phyloP scores from a whole-genome alignment of 1,140 invertebrate species.

The Oscheius sp. region DNA sequence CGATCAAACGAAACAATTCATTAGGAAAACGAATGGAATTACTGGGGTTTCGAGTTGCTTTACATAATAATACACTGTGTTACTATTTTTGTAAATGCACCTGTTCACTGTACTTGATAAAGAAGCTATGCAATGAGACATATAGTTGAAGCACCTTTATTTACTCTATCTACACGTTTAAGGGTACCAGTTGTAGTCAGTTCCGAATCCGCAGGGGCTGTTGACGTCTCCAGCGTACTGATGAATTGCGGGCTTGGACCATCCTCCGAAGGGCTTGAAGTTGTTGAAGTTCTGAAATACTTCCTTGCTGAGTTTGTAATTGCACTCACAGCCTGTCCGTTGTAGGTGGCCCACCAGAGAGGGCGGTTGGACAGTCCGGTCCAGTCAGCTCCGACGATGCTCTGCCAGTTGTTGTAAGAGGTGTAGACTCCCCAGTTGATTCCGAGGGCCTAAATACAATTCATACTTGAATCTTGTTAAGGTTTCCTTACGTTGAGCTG shows the following conservation, averaged over 20 bases:
- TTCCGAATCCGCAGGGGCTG: constrained; percentile 37
- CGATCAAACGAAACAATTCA: no score
- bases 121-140: no score
- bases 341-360: constrained; percentile 40
- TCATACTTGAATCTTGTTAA: constrained; percentile 32
- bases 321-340: constrained; percentile 15
- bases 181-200: constrained; percentile 42
- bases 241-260: constrained; percentile 33
- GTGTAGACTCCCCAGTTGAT: constrained; percentile 30
- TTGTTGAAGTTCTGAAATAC: constrained; percentile 18
- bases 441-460: constrained; percentile 17
- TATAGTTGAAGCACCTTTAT: no score
- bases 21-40: no score
- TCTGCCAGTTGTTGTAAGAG: constrained; percentile 44
- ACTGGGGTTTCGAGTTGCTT: no score
- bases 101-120: no score
- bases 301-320: neutral
- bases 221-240: constrained; percentile 22
- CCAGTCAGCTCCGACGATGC: constrained; percentile 40
- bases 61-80: no score
- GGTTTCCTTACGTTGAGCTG: neutral
- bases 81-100: no score
- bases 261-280: constrained; percentile 37
- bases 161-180: no score
- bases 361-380: constrained; percentile 25